Conservation (phyloP, 1,140 invertebrate genomes). For the Solenopsis invicta region DNA sequence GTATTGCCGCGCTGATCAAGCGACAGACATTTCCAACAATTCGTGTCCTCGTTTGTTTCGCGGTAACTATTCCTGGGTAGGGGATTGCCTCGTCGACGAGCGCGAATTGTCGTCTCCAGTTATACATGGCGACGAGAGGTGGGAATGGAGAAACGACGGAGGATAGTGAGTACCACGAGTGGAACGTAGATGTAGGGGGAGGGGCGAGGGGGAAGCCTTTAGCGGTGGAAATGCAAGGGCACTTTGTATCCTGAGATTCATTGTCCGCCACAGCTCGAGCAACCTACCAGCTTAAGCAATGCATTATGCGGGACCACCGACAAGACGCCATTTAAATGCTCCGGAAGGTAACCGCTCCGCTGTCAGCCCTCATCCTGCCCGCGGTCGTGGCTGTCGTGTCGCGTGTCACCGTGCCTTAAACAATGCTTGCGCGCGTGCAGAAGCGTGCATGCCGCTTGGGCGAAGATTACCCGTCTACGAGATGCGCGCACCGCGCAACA, state of each 20-base stretch:
- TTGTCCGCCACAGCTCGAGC: constrained; percentile 73
- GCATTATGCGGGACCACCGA: constrained; percentile 70
- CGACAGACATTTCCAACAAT: constrained; percentile 59
- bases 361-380: constrained; percentile 71
- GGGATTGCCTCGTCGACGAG: constrained; percentile 53
- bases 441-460: constrained; percentile 47
- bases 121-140: constrained; percentile 54
- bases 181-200: not conserved
- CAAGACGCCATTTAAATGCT: constrained; percentile 75
- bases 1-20: constrained; percentile 50
- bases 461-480: constrained; percentile 50
- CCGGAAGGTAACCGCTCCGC: constrained; percentile 73
- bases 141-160: constrained; percentile 29
- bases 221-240: constrained; percentile 65
- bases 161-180: constrained; percentile 26
- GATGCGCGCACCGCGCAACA: not conserved
- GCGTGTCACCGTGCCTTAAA: constrained; percentile 72
- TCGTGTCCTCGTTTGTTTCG: constrained; percentile 62
- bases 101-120: constrained; percentile 64
- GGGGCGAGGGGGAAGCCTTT: constrained; percentile 16
- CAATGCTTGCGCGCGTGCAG: constrained; percentile 55
- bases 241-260: constrained; percentile 77
- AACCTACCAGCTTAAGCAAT: constrained; percentile 69
- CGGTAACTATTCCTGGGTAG: constrained; percentile 55
- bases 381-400: constrained; percentile 69